Conservation (phyloP, 2,797 vertebrate species). For the Podargus strigoides region DNA sequence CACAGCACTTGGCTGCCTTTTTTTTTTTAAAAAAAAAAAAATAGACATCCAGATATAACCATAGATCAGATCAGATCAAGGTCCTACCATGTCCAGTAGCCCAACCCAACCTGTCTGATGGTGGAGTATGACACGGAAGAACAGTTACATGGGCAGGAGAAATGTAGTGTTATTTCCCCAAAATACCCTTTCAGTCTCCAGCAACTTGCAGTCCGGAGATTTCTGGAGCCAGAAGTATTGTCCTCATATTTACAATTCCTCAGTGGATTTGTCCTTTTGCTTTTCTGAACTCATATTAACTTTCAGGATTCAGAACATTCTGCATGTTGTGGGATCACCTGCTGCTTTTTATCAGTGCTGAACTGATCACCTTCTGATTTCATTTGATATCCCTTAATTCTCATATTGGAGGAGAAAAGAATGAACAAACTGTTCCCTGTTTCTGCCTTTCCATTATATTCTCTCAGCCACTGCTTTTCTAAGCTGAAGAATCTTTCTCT, state of each 20-base stretch:
- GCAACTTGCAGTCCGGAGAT: background rate
- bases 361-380: background rate
- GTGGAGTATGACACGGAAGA: rapidly evolving
- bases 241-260: background rate
- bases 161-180: background rate
- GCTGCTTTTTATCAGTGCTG: background rate
- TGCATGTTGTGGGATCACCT: background rate
- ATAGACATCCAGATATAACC: background rate
- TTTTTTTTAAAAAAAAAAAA: too few species aligned
- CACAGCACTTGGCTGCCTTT: background rate
- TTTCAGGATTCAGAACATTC: background rate
- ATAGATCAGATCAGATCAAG: background rate
- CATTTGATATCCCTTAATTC: background rate
- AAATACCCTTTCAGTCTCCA: background rate
- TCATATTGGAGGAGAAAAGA: background rate
- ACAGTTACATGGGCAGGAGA: background rate
- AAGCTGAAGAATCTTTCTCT: background rate
- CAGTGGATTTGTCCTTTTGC: background rate
- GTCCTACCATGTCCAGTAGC: background rate
- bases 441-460: background rate
- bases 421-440: background rate
- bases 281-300: background rate
- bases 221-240: background rate
- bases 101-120: background rate
- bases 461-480: background rate